Base-by-base conservation (phyloP, 2,797 vertebrate species). In the Crocidura indochinensis region DNA sequence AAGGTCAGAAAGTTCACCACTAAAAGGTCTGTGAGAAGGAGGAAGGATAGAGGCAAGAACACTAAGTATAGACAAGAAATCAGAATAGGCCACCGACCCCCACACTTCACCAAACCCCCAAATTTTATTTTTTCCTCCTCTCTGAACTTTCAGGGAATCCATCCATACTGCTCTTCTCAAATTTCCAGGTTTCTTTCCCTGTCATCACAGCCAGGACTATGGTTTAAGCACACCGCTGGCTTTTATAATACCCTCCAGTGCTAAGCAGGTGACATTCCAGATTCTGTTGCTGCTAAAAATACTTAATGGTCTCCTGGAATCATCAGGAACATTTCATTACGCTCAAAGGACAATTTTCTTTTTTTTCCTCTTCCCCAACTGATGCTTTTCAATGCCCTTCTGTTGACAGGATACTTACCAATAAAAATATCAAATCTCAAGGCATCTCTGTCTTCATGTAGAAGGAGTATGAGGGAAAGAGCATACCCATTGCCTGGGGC, bases 41-140 rank as follows among this genome's bases (percentile, higher is more conserved):
- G 27, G 3, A 20, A 19, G 10, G 10, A 64, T 14, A 10, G 27
- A n/a, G 2, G 8, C 2, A 26, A 29, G 69, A 69, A 8, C 22
- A 72, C 2, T 64, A 72, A 60, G 47, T 8, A 1, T 2, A 10
- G 5, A 47, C 29, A 83, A 56, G 27, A 15, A 82, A 17, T 24
- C 53, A 10, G 15, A 6, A 26, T 2, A 2, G 22, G 19, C 1
- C 1, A 0, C 12, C 11, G 0, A 1, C 1, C 1, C 3, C 15
- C 67, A 8, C 29, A 9, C 67, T 15, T 17, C 7, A 2, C 17
- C 22, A 7, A 10, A 1, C 10, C 64, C 26, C 12, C 64, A 2
- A 17, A 2, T 24, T 75, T 17, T 26, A 46, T 22, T 69, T n/a
- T 8, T 24, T 69, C 44, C 7, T 24, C 26, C n/a, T 38, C 4